A percentile compares a stretch with the other conserved stretches of the same genome.
Conservation (phyloP, 2,888 invertebrate genomes). For the Thymelicus sylvestris region DNA sequence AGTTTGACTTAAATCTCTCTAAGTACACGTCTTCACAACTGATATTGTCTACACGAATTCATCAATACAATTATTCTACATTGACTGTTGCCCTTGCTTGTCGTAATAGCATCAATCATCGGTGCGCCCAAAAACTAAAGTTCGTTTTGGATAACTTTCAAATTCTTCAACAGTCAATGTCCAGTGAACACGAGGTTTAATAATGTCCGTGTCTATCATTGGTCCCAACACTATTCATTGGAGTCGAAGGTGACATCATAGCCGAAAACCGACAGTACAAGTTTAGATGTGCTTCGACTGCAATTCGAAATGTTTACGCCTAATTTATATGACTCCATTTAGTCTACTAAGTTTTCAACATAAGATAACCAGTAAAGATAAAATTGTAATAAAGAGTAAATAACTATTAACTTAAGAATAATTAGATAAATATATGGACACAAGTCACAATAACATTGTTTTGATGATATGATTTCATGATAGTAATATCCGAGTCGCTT, state of each 20-base stretch:
- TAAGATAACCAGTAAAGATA: constrained; percentile 47
- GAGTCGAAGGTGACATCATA: constrained; percentile 49
- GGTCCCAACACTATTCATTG: constrained; percentile 75
- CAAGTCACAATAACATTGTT: constrained; percentile 5
- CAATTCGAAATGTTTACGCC: constrained; percentile 38
- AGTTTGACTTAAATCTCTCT: constrained; percentile 25
- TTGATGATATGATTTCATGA: constrained; percentile 37
- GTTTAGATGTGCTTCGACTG: constrained; percentile 25
- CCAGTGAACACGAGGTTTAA: constrained; percentile 48
- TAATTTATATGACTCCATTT: constrained; percentile 49
- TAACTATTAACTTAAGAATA: constrained; percentile 50
- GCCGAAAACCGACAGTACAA: constrained; percentile 32
- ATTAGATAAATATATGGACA: constrained; percentile 43
- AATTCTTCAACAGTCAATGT: constrained; percentile 46
- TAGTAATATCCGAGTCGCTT: constrained; percentile 19
- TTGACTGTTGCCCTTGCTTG: constrained; percentile 32
- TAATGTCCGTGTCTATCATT: constrained; percentile 50
- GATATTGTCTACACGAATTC: constrained; percentile 37
- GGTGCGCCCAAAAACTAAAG: constrained; percentile 16
- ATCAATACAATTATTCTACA: constrained; percentile 32
- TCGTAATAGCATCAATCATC: constrained; percentile 20
- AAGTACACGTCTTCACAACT: constrained; percentile 20
- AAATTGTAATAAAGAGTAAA: constrained; percentile 49
- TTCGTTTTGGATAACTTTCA: constrained; percentile 25
- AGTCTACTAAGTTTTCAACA: constrained; percentile 49